Evolutionary conservation across 2,797 vertebrate genomes (phyloP).

Genomic region (Myotis pilosus): DNA sequence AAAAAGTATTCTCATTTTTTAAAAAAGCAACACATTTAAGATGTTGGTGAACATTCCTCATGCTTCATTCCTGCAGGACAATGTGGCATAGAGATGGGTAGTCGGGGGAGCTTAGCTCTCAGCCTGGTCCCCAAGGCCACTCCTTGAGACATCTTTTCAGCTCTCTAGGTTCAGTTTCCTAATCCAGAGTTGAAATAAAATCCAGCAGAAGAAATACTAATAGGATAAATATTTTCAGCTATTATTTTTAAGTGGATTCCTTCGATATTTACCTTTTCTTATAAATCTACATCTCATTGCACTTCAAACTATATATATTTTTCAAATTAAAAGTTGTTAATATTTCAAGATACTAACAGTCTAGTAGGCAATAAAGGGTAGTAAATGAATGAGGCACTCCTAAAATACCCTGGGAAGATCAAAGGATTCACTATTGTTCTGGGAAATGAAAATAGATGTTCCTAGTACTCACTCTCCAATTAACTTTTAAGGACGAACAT

Average conservation of each 20-base stretch:
- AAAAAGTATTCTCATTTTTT: not conserved
- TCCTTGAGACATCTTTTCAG: not conserved
- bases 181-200: slow-evolving; percentile 37
- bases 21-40: not conserved
- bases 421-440: not conserved
- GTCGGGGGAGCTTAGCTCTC: not conserved
- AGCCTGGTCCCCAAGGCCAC: not conserved
- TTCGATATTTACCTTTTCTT: not conserved
- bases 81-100: no score
- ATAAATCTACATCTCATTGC: not conserved
- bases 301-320: not conserved
- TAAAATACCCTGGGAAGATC: slow-evolving; percentile 34
- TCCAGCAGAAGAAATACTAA: not conserved
- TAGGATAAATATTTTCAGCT: not conserved
- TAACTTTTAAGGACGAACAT: slow-evolving; percentile 30
- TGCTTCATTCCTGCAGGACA: not conserved
- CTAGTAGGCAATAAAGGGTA: not conserved
- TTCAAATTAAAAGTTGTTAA: not conserved
- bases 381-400: not conserved
- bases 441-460: slow-evolving; percentile 8
- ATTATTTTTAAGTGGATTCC: slow-evolving; percentile 7
- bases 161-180: not conserved
- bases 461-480: not conserved
- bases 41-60: not conserved
- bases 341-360: not conserved